phyloP scores from a whole-genome alignment of 2,888 invertebrate species.

The Agonopterix heracliana region DNA sequence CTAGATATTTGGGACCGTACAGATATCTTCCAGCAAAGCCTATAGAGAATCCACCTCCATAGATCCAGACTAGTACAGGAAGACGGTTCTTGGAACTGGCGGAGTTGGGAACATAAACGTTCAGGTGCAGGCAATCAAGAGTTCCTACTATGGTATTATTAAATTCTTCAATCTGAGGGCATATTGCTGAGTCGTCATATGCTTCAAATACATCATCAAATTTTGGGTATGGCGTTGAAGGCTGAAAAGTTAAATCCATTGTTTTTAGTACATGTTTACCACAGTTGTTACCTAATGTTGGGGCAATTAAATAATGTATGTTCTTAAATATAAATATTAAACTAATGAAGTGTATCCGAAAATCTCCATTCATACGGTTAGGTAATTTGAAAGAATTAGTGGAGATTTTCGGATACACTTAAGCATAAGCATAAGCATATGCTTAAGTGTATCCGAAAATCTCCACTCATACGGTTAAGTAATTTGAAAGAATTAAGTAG shows the following conservation, averaged over 20 bases:
- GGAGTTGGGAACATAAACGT: constrained; percentile 34
- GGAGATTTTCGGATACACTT: too few species aligned
- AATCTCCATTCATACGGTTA: too few species aligned
- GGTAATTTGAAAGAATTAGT: too few species aligned
- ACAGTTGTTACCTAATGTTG: too few species aligned
- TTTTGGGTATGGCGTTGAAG: constrained; percentile 23
- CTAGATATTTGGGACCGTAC: constrained; percentile 34
- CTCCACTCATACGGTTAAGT: too few species aligned
- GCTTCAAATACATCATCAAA: constrained; percentile 38
- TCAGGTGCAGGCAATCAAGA: constrained; percentile 38
- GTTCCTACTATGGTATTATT: constrained; percentile 21
- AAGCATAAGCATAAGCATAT: too few species aligned
- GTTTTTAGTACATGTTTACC: too few species aligned
- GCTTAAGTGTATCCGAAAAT: too few species aligned
- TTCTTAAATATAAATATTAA: too few species aligned
- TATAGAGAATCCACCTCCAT: constrained; percentile 34
- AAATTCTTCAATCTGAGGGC: constrained; percentile 36
- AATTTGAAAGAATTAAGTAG: too few species aligned
- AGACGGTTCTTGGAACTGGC: constrained; percentile 27
- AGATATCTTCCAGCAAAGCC: constrained; percentile 24
- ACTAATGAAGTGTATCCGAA: too few species aligned
- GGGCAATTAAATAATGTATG: too few species aligned
- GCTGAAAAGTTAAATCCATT: constrained; percentile 19
- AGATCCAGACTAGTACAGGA: constrained; percentile 42
- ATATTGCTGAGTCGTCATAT: constrained; percentile 31